Percentiles rank a stretch among this genome's conserved stretches.
These are phyloP conservation scores for Hedychridium roseum DNA, from an alignment of 2,888 invertebrate species.

Conservation along the genomic window DNA sequence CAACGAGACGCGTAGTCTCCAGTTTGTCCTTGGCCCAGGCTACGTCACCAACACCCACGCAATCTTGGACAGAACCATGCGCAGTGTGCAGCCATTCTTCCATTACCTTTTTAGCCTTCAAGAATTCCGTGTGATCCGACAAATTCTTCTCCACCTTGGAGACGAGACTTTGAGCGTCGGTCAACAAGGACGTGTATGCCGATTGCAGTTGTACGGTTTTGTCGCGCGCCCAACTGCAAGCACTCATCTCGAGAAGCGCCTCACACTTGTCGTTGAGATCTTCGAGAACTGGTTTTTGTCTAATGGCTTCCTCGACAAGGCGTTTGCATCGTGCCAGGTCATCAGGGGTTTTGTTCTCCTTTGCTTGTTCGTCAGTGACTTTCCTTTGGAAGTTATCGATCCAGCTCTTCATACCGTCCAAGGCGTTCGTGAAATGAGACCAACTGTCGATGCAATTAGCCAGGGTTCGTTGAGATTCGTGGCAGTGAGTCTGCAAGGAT, in stretches of 20 bases:
- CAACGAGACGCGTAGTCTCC: conserved; percentile 72
- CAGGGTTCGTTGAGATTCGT: conserved; percentile 78
- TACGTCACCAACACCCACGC: conserved; percentile 82
- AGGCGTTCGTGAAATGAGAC: conserved; percentile 80
- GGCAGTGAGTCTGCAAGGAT: conserved; percentile 77
- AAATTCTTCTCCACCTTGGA: conserved; percentile 89
- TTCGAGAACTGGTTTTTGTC: conserved; percentile 81
- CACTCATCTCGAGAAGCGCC: conserved; percentile 84
- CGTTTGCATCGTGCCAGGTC: conserved; percentile 79
- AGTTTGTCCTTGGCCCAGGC: conserved; percentile 81
- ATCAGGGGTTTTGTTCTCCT: conserved; percentile 79
- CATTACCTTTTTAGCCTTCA: conserved; percentile 84
- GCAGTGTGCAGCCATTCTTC: conserved; percentile 85
- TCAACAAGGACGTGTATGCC: conserved; percentile 80
- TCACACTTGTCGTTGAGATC: conserved; percentile 88
- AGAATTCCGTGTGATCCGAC: conserved; percentile 89
- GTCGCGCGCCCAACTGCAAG: conserved; percentile 85
- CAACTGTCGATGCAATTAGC: conserved; percentile 81
- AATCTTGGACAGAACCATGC: conserved; percentile 82
- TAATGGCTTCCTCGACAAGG: conserved; percentile 78
- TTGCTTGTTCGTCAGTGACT: conserved; percentile 70
- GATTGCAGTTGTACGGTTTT: conserved; percentile 86
- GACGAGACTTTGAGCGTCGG: conserved; percentile 81
- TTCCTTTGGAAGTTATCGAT: conserved; percentile 75
- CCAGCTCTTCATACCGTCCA: conserved; percentile 78